Evolutionary conservation across 2,113 vertebrate genomes (phyloP), one percentile per base, ranked within the genome.

Genomic region (Danio rerio): DNA sequence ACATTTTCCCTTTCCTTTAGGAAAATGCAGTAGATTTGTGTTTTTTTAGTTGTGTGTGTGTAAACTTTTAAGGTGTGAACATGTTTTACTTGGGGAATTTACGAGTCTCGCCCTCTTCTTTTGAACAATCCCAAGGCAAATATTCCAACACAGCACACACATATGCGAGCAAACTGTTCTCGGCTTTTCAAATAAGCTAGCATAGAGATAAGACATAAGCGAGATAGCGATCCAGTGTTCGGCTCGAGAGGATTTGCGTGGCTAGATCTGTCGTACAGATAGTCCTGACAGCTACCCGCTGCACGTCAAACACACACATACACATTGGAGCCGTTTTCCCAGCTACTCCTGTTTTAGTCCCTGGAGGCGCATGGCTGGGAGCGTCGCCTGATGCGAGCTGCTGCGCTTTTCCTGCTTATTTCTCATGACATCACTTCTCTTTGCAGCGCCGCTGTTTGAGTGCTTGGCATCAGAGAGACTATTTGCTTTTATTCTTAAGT

Each of bases 181-280:
- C 66, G 40, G 31, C 65, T 81, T 78, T 74, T 58, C 74, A 83
- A 84, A 88, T 50, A 82, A 42, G 68, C 71, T 42, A 13, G 40
- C 65, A 1, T 10, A 5, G 40, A 20, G 79, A 83, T 81, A 63
- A 87, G 80, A 61, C 68, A 50, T 13, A 65, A 61, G 70, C 15
- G 43, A 77, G 75, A 86, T 84, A 65, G 40, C 9, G 40, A 82
- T 80, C 81, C 78, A 73, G 40, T 77, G 70, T 50, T 56, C 49
- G 63, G 61, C 76, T 75, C 63, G n/a, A 61, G 81, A 82, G 69
- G 65, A 74, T 86, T 82, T 81, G 80, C 79, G 13, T 78, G 42
- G 81, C 43, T 20, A 85, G 81, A 89, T 83, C 55, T 74, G 78
- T 59, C 62, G 53, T 49, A 80, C 15, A 63, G 87, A 89, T 87